A percentile compares a stretch with the other conserved stretches of the same genome.
These are phyloP conservation scores for Rhopalosiphum padi DNA, from an alignment of 1,140 invertebrate genomes.

Conservation along the genomic window DNA sequence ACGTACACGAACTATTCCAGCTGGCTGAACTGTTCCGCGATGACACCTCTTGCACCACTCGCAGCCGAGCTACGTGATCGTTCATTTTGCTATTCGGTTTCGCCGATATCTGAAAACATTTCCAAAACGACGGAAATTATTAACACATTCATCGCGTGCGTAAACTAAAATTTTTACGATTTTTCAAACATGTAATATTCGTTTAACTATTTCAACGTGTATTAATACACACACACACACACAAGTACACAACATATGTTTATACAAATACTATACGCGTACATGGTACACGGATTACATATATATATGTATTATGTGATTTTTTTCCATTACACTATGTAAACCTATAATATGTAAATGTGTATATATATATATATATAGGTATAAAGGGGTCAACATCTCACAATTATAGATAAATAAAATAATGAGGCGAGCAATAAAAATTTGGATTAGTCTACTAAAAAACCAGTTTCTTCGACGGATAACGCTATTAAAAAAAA, in stretches of 20 bases:
- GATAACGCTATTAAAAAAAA: constrained; percentile 33
- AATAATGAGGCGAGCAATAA: constrained; percentile 35
- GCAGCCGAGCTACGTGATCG: constrained; percentile 49
- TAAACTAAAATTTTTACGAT: background rate
- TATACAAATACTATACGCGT: background rate
- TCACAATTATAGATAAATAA: constrained; percentile 22
- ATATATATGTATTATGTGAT: background rate
- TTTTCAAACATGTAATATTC: background rate
- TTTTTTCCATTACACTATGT: background rate
- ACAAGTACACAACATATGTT: background rate
- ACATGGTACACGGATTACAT: background rate
- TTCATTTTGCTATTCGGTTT: constrained; percentile 36
- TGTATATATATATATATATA: background rate
- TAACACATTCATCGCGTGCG: background rate
- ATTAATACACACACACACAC: background rate
- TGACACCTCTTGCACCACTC: constrained; percentile 50
- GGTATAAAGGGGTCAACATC: constrained; percentile 13
- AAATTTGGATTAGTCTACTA: constrained; percentile 36
- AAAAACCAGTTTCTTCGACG: constrained; percentile 24
- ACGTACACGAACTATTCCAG: constrained; percentile 50
- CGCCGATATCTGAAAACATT: constrained; percentile 44
- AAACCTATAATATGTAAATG: background rate
- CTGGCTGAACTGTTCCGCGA: constrained; percentile 48
- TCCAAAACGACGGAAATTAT: background rate
- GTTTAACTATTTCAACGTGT: background rate